Evolutionary conservation across 2,888 invertebrate genomes (phyloP), one percentile per base, ranked within the genome.

Genomic region (Cryptocheilus praepositus): DNA sequence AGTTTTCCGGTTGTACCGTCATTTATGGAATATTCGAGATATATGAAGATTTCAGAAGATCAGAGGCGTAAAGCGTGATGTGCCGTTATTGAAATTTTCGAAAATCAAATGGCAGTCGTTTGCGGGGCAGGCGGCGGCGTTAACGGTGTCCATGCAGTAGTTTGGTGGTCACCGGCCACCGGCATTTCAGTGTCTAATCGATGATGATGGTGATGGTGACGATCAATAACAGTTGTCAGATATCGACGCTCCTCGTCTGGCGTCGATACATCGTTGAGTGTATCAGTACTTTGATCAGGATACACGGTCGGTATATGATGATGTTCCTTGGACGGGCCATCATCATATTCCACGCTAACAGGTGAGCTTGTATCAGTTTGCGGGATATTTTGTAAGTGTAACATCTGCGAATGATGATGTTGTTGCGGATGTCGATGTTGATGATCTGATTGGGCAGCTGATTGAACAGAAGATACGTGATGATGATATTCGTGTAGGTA

Each of bases 81-180:
- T 36, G 36, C 36, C 8, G 36, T 36, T 36, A 36, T 36, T 36
- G 36, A 21, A 46, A 25, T 25, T 25, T 11, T 36, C 36, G 8
- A 11, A 43, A 69, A 70, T 88, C 85, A 88, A 80, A 88, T 87
- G 60, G 87, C 87, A 3, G 88, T 86, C 3, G 88, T 88, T 67
- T 88, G 88, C 2, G 86, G 81, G 0, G 84, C 81, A 0, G 87
- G 86, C 0, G 88, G 85, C 36, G 88, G 86, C 0, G 88, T 87
- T 2, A 88, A 64, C 0, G 88, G 83, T 13, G 88, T 85, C 86
- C 88, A 85, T 51, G 79, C 54, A 16, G 73, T 59, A 28, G 77
- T 71, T n/a, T 74, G 77, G 28, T 77, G 81, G 16, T 77, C 79
- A 11, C 62, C 66, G 15, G 54, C 36, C 0, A 71, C 15, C 64